Conservation (phyloP, 1,140 invertebrate genomes). For the Tetragonula clypearis region DNA sequence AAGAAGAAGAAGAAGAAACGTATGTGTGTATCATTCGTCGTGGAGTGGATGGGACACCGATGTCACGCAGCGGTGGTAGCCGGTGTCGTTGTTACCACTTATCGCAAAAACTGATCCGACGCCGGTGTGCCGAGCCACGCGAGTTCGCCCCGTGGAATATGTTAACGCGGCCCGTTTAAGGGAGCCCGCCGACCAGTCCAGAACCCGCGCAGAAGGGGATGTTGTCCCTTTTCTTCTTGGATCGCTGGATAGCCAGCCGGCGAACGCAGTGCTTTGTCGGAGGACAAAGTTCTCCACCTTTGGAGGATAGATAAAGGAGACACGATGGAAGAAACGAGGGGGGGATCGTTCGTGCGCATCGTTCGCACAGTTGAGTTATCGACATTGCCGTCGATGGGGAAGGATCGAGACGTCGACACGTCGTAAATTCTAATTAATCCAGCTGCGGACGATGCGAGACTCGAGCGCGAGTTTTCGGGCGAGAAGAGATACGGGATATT, state of each 20-base stretch:
- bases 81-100: slow-evolving; percentile 66
- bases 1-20: too few relatives aligned
- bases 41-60: slow-evolving; percentile 20
- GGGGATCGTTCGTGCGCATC: not conserved
- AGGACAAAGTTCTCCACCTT: not conserved
- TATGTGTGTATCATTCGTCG: slow-evolving; percentile 23
- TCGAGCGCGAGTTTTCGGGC: not conserved
- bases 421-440: not conserved
- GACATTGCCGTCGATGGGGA: not conserved
- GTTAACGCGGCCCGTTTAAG: slow-evolving; percentile 60
- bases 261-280: not conserved
- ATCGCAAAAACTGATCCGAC: slow-evolving; percentile 68
- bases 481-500: not conserved
- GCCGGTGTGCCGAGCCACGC: slow-evolving; percentile 48
- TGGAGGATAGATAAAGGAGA: not conserved
- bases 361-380: not conserved
- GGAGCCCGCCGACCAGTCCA: not conserved
- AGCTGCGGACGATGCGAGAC: too few relatives aligned
- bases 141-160: slow-evolving; percentile 57
- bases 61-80: slow-evolving; percentile 40
- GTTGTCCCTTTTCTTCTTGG: not conserved
- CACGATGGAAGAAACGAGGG: not conserved
- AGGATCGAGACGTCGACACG: not conserved
- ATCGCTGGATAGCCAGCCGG: not conserved
- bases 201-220: not conserved